Base-by-base conservation (phyloP, 37 sponge, comb jelly and placozoan species). In the Diacarnus erythraeanus region DNA sequence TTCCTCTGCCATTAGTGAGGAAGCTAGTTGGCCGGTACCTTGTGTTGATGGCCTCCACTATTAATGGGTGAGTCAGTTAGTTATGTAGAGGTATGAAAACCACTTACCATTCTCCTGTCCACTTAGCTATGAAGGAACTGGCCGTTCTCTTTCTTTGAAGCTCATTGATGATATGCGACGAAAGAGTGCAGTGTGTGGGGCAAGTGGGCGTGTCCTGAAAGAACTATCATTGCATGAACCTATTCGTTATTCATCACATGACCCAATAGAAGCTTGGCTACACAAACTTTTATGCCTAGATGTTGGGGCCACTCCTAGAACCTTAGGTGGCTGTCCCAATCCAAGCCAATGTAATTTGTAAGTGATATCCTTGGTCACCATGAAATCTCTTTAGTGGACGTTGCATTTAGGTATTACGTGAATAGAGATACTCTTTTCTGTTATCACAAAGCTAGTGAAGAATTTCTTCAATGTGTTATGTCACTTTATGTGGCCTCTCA, bases 41-140 rank as follows among this genome's bases (percentile, higher is more conserved):
- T 30, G 95, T 98, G 39, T 96, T 98, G 74, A 87, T 98, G 87
- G 87, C 99, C 17, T 98, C 99, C 23, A 98, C 99, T 18, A 71
- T 98, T 47, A 96, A 98, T 66, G 99, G 99, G 92, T 97, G 73
- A 71, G 87, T 18, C 2, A 1, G 29, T 27, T 42, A n/a, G n/a
- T n/a, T n/a, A n/a, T n/a, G n/a, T n/a, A n/a, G n/a, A n/a, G 66
- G 26, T n/a, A n/a, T n/a, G n/a, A n/a, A n/a, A n/a, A n/a, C n/a
- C n/a, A n/a, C n/a, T n/a, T n/a, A 56, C 20, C 18, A 56, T 21
- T n/a, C n/a, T n/a, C n/a, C n/a, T n/a, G n/a, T n/a, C n/a, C n/a
- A n/a, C n/a, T 8, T 63, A 95, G 96, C 22, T 96, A 96, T 77
- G 97, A 96, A 51, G 97, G 97, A 6, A 96, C 97, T 5, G 97